A percentile compares a stretch with the other conserved stretches of the same genome.
Conservation (phyloP, 2,888 invertebrate species). For the Drosophila fulvimacula region DNA sequence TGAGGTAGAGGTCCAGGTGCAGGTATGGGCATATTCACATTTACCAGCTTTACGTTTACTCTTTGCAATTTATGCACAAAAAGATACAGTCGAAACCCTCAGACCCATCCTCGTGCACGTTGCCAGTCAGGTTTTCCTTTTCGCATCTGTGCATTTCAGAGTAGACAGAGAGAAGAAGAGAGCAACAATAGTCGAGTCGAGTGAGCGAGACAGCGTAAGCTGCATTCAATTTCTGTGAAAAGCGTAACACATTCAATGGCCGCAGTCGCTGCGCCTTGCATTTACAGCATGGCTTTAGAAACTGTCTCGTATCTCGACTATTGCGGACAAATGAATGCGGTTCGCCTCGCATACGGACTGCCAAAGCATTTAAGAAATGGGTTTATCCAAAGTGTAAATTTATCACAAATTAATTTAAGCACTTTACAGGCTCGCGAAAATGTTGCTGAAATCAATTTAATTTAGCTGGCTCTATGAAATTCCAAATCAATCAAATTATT, state of each 20-base stretch:
- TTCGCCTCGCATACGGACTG: conserved; percentile 27
- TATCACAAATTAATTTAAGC: conserved; percentile 16
- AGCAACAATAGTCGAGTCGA: background rate
- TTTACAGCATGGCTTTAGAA: conserved; percentile 43
- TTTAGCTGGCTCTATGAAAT: background rate
- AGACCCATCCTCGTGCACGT: background rate
- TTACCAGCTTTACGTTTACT: conserved; percentile 66
- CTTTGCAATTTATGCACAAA: conserved; percentile 74
- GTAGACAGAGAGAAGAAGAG: background rate
- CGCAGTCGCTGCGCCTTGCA: conserved; percentile 18
- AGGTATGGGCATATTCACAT: conserved; percentile 52
- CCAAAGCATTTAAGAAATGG: conserved; percentile 25
- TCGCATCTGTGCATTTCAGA: conserved; percentile 13
- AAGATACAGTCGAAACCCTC: conserved; percentile 25
- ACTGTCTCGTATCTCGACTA: conserved; percentile 34
- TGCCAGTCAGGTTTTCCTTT: conserved; percentile 20
- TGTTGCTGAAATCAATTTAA: background rate
- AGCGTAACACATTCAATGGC: conserved; percentile 67
- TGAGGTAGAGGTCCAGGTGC: conserved; percentile 6
- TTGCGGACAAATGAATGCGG: conserved; percentile 54
- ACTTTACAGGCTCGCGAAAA: conserved; percentile 10
- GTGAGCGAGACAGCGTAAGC: background rate
- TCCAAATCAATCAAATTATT: background rate
- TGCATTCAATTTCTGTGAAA: conserved; percentile 64
- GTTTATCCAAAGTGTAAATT: conserved; percentile 17